phyloP scores from a whole-genome alignment of 2,797 vertebrate species.

The Novumbra hubbsi region DNA sequence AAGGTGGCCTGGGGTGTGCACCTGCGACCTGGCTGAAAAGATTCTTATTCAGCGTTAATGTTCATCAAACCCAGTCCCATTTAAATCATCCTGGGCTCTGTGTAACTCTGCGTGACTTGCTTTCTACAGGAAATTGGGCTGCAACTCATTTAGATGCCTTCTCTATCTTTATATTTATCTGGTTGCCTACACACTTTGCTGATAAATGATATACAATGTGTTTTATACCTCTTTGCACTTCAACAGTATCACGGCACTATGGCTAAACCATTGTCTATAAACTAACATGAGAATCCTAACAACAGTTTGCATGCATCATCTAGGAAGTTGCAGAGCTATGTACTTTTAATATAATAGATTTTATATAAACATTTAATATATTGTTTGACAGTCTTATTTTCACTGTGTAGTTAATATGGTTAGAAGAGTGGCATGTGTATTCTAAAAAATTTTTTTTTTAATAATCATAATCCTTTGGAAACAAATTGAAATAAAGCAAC shows the following conservation, averaged over 20 bases:
- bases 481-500: neutral
- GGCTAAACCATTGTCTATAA: conserved; percentile 8
- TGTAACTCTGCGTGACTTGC: conserved; percentile 6
- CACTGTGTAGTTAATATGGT: neutral
- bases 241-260: conserved; percentile 2
- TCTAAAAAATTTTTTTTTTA: no score
- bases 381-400: neutral
- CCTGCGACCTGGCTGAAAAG: conserved; percentile 62
- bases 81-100: conserved; percentile 44
- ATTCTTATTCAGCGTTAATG: conserved; percentile 57
- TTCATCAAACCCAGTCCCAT: conserved; percentile 57
- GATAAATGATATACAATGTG: conserved; percentile 28
- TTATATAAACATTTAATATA: neutral
- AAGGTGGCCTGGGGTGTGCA: conserved; percentile 61
- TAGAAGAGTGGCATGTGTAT: neutral
- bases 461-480: neutral
- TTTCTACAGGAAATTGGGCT: conserved; percentile 5
- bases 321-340: neutral
- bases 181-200: conserved; percentile 13
- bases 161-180: conserved; percentile 48
- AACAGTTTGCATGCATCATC: conserved; percentile 4
- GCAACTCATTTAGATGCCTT: neutral
- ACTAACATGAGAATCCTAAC: conserved; percentile 8
- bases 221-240: conserved; percentile 29
- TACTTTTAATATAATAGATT: neutral